Base-by-base conservation (phyloP, 2,888 invertebrate species). In the Stenolophus ochropezus region DNA sequence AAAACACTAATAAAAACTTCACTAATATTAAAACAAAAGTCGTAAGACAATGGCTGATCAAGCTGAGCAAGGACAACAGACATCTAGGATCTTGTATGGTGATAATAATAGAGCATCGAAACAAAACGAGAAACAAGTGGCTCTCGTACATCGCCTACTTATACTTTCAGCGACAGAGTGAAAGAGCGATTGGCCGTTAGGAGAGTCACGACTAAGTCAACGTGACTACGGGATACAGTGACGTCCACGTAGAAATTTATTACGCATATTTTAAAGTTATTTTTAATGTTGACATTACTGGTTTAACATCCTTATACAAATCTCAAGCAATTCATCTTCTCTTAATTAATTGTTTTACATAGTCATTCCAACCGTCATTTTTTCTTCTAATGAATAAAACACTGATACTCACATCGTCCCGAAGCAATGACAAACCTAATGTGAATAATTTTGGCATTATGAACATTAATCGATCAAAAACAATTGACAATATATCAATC, bases 151-250 rank as follows among this genome's bases (percentile, higher is more conserved):
- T 69, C 65, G 65, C 65, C 65, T 69, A 69, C 65, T 69, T 69
- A 69, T 69, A 69, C 65, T 69, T 69, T 69, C 65, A 69, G 65
- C 65, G 27, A 69, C 33, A 69, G 65, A 69, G 65, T 33, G 65
- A 69, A 69, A 69, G 65, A 69, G 65, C 65, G n/a, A 69, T 69
- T 33, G 16, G 27, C 73, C 73, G 73, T 73, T 73, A 73, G 73
- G 21, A 49, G 47, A 49, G 73, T 73, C 76, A 76, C 76, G 76
- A 76, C 58, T 27, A 14, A 5, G 53, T 20, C 76, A 76, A 76
- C 76, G 76, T 76, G 76, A 76, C 42, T 58, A 69, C 6, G 5
- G 33, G 33, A 20, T 2, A 56, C 65, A 69, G 27, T 69, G 65
- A 5, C 65, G 65, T 18, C 23, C 25, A 61, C 25, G 11, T 3